Base-by-base conservation (phyloP, 2,797 vertebrate species). In the Myiothlypis coronata region DNA sequence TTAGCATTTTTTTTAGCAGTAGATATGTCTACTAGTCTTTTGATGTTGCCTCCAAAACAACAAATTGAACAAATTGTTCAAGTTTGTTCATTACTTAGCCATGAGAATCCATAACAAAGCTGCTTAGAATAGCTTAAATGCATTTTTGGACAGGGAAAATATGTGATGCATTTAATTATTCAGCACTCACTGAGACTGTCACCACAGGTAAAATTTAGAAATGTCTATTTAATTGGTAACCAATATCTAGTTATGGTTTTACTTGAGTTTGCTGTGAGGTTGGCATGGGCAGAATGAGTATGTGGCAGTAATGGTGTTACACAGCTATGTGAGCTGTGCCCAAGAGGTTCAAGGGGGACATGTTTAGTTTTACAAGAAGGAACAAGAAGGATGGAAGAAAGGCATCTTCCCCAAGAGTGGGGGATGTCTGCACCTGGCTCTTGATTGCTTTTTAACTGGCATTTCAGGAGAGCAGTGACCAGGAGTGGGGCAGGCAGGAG, bases 341-440 rank as follows among this genome's bases (percentile, higher is more conserved):
- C 50, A 15, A 14, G 47, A 86, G 11, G 14, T 11, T 30, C 0
- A 0, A 14, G 34, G 2, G 11, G 6, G 5, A 0, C 35, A 18
- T 1, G 0, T 50, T 80, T 50, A 53, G 9, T 47, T 85, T 94
- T 76, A 20, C 11, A 16, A 32, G 47, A 46, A 69, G 30, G 21
- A 90, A 26, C 9, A 14, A 30, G 43, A 41, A 69, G n/a, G 18
- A 88, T 22, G 47, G 47, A 49, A 27, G 49, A 21, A 28, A 32
- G 32, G 15, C 19, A 52, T 69, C 52, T 67, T 16, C 4, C 20
- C 46, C 5, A 9, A 20, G 30, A 46, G 5, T 57, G 22, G 12
- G 27, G 69, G 27, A 18, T 83, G 12, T 30, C 22, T n/a, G 5
- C 21, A 14, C 8, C 24, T 88, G 23, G 1, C 44, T 93, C 24